Percentiles rank a stretch among this genome's conserved stretches.
Evolutionary conservation across 2,113 vertebrate genomes (phyloP).

Genomic region (Perca fluviatilis): DNA sequence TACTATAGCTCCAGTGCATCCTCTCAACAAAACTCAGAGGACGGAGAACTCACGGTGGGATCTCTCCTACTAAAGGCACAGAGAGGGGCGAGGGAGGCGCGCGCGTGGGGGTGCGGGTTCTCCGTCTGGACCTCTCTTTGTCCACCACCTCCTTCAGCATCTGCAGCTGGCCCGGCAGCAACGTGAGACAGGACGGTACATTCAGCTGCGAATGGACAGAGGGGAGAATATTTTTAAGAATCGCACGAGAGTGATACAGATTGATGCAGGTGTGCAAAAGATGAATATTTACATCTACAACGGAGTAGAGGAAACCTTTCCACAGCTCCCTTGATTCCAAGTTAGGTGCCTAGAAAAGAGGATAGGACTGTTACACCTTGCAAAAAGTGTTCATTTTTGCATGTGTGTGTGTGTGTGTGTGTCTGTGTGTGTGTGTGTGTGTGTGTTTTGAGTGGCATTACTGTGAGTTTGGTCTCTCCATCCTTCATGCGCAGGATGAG

Average conservation of each 20-base stretch:
- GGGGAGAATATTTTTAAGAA: neutral
- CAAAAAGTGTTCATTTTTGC: neutral
- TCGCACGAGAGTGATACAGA: neutral
- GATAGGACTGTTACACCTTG: neutral
- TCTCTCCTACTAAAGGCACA: slow-evolving; percentile 81
- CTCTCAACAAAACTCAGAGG: neutral
- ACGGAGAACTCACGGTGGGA: slow-evolving; percentile 82
- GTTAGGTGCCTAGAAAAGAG: slow-evolving; percentile 84
- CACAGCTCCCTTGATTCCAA: slow-evolving; percentile 89
- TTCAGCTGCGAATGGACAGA: slow-evolving; percentile 79
- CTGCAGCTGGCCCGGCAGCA: slow-evolving; percentile 90
- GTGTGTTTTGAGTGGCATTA: slow-evolving; percentile 56
- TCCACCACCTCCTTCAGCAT: slow-evolving; percentile 88
- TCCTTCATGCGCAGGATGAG: slow-evolving; percentile 86
- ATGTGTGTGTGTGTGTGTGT: neutral
- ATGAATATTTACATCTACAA: slow-evolving; percentile 85
- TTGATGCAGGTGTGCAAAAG: slow-evolving; percentile 1
- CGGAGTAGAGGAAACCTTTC: slow-evolving; percentile 91
- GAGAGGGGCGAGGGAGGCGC: slow-evolving; percentile 80
- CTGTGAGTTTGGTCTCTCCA: slow-evolving; percentile 88
- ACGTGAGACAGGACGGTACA: slow-evolving; percentile 84
- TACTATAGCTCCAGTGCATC: neutral
- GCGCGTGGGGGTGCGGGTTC: slow-evolving; percentile 76
- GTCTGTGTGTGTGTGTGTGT: neutral
- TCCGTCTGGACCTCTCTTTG: slow-evolving; percentile 85